Evolutionary conservation across 2,113 vertebrate species (phyloP).

Genomic region (Dasyurus viverrinus): DNA sequence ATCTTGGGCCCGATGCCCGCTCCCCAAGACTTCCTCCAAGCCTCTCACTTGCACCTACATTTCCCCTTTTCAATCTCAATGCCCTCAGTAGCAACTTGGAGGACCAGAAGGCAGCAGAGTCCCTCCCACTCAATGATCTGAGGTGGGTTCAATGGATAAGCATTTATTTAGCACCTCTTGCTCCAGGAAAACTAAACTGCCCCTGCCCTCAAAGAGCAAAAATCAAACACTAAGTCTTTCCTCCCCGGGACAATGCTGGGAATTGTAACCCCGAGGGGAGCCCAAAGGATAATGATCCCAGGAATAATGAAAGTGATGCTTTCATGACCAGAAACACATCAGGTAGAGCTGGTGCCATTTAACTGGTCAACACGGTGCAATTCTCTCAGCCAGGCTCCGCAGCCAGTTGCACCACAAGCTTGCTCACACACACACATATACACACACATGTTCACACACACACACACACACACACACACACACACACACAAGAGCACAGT

Average conservation of each 20-base stretch:
- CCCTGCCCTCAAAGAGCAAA: neutral
- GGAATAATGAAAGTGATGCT: neutral
- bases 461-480: no score
- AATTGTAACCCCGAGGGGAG: neutral
- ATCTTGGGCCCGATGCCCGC: neutral
- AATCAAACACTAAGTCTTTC: neutral
- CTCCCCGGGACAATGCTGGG: neutral
- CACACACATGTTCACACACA: no score
- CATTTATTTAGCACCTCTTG: neutral
- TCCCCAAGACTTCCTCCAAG: neutral
- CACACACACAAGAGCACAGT: no score
- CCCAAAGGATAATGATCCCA: neutral
- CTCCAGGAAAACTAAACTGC: neutral
- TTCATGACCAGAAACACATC: neutral
- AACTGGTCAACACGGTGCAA: neutral
- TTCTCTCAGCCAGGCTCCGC: neutral
- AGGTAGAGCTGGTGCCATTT: neutral
- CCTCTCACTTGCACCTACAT: neutral
- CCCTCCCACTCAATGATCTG: neutral
- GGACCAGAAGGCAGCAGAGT: neutral
- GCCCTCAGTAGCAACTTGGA: neutral
- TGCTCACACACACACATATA: no score
- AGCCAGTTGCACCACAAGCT: neutral
- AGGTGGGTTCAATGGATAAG: neutral
- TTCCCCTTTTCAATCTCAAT: neutral